Conservation (phyloP, 2,888 invertebrate genomes). For the Hesperia comma region DNA sequence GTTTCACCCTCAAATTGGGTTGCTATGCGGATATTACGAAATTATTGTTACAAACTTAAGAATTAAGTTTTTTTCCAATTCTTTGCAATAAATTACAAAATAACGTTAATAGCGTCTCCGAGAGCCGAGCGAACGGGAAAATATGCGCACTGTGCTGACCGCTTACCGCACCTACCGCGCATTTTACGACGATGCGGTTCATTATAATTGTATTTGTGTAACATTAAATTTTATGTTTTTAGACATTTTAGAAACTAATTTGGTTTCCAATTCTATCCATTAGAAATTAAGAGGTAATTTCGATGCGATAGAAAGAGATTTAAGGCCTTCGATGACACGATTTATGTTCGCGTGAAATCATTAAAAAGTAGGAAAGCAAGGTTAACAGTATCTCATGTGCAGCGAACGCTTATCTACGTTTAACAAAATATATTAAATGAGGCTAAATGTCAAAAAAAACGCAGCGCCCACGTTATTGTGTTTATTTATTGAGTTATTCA, state of each 20-base stretch:
- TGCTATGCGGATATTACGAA: constrained; percentile 6
- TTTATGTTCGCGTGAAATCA: constrained; percentile 22
- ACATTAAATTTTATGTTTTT: constrained; percentile 19
- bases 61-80: background rate
- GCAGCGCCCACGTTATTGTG: background rate
- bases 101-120: constrained; percentile 3
- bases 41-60: background rate
- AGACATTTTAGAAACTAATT: constrained; percentile 11
- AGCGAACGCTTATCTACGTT: background rate
- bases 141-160: constrained; percentile 15
- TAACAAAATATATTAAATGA: background rate
- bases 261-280: constrained; percentile 8
- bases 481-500: constrained; percentile 5
- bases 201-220: constrained; percentile 14
- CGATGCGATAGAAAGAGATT: constrained; percentile 3
- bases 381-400: background rate
- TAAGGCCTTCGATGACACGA: constrained; percentile 9
- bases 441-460: background rate
- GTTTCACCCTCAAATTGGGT: background rate
- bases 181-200: constrained; percentile 18
- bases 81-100: constrained; percentile 15
- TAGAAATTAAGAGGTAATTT: constrained; percentile 12
- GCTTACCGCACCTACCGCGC: constrained; percentile 10
- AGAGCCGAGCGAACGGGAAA: constrained; percentile 11
- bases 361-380: background rate